These are phyloP conservation scores for Ophiodon elongatus DNA, from an alignment of 2,113 vertebrate species.

Conservation along the genomic window DNA sequence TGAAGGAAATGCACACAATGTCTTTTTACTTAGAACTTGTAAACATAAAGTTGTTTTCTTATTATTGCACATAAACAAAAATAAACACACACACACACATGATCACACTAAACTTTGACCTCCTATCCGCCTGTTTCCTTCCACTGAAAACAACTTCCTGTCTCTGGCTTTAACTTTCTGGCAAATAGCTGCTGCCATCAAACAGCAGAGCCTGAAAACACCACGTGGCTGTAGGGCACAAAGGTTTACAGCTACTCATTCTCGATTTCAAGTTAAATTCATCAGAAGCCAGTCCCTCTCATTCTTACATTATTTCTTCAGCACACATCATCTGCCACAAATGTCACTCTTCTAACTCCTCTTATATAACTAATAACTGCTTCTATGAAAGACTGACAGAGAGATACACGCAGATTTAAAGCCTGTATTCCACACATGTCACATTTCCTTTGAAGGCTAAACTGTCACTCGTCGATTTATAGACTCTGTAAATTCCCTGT, in stretches of 20 bases:
- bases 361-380: slow-evolving; percentile 41
- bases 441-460: slow-evolving; percentile 7
- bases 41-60: background rate
- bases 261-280: slow-evolving; percentile 15
- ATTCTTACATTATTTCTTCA: background rate
- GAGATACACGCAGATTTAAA: slow-evolving; percentile 12
- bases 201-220: slow-evolving; percentile 31
- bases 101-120: slow-evolving; percentile 32
- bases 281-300: background rate
- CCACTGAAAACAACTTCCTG: slow-evolving; percentile 25
- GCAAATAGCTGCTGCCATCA: slow-evolving; percentile 39
- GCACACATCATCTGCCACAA: slow-evolving; percentile 7
- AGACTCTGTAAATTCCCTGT: background rate
- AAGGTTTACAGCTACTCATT: slow-evolving; percentile 34
- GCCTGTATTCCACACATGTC: slow-evolving; percentile 14
- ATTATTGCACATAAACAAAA: background rate
- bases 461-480: slow-evolving; percentile 16
- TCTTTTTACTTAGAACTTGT: background rate
- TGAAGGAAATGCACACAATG: background rate
- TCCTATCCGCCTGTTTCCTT: slow-evolving; percentile 14
- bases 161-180: slow-evolving; percentile 10
- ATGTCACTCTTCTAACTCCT: background rate
- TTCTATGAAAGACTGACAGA: slow-evolving; percentile 33
- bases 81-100: slow-evolving; percentile 4
- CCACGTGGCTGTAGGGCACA: background rate